Percentiles rank a stretch among this genome's conserved stretches.
Evolutionary conservation across 2,113 vertebrate species (phyloP).

Genomic region (Petrocephalus zakoni): DNA sequence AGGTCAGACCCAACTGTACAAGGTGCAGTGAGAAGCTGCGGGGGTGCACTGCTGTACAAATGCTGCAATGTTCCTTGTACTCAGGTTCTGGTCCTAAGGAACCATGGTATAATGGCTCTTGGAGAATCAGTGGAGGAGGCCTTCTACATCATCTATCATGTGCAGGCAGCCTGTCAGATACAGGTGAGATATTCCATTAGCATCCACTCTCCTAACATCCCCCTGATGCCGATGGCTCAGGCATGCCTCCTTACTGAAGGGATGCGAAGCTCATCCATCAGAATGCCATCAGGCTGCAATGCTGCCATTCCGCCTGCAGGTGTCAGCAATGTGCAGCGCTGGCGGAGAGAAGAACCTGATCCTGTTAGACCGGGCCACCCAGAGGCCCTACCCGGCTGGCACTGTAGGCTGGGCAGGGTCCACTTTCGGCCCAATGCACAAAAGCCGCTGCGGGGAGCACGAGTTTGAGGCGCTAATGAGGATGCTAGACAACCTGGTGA

Average conservation of each 20-base stretch:
- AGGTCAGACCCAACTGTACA: constrained; percentile 60
- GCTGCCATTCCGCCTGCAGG: constrained; percentile 52
- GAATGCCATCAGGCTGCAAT: neutral
- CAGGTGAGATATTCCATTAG: constrained; percentile 64
- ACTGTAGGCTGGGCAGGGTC: constrained; percentile 62
- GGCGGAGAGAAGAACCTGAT: constrained; percentile 76
- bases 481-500: constrained; percentile 94
- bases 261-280: neutral
- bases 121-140: constrained; percentile 90
- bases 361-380: constrained; percentile 78
- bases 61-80: neutral
- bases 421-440: constrained; percentile 72
- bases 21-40: neutral
- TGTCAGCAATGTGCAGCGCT: constrained; percentile 74
- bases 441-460: constrained; percentile 88
- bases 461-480: constrained; percentile 94
- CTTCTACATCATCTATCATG: constrained; percentile 86
- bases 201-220: neutral
- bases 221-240: neutral
- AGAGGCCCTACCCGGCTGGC: constrained; percentile 67
- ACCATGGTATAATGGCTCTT: constrained; percentile 85
- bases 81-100: constrained; percentile 87
- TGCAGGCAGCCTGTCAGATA: constrained; percentile 85
- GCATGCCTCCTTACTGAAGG: neutral
- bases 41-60: neutral